Conservation (phyloP, 2,113 vertebrate genomes). For the Pedetes capensis region DNA sequence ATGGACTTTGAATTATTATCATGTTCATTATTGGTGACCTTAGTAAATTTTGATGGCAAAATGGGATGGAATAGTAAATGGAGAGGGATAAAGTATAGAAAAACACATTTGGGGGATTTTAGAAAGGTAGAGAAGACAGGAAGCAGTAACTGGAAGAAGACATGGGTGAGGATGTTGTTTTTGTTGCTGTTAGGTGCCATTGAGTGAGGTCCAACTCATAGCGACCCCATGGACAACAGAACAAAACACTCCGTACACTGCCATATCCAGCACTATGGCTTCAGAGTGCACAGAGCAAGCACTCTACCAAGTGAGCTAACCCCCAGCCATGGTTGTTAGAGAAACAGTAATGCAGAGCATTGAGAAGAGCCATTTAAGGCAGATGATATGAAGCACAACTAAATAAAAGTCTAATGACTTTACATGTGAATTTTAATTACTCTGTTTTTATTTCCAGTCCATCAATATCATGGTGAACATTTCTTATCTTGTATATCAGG, state of each 20-base stretch:
- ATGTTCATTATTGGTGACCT: neutral
- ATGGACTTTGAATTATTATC: neutral
- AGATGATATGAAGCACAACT: neutral
- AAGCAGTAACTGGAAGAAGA: neutral
- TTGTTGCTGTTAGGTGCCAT: too few relatives aligned
- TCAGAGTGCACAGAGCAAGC: too few relatives aligned
- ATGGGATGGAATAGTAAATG: neutral
- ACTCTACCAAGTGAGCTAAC: too few relatives aligned
- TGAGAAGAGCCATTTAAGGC: neutral
- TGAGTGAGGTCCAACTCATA: too few relatives aligned
- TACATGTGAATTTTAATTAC: neutral
- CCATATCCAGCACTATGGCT: too few relatives aligned
- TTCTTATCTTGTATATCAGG: neutral
- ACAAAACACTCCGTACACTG: too few relatives aligned
- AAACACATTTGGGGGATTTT: neutral
- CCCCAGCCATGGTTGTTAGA: too few relatives aligned
- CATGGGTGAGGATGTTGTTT: too few relatives aligned
- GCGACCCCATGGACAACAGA: too few relatives aligned
- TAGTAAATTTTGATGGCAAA: neutral
- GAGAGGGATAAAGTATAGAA: neutral
- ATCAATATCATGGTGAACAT: neutral
- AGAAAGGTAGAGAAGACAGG: neutral
- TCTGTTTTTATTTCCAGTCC: neutral
- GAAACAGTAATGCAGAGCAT: neutral
- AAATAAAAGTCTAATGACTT: neutral